Evolutionary conservation across 2,888 invertebrate genomes (phyloP), one percentile per base, ranked within the genome.

Genomic region (Catocala sponsa): DNA sequence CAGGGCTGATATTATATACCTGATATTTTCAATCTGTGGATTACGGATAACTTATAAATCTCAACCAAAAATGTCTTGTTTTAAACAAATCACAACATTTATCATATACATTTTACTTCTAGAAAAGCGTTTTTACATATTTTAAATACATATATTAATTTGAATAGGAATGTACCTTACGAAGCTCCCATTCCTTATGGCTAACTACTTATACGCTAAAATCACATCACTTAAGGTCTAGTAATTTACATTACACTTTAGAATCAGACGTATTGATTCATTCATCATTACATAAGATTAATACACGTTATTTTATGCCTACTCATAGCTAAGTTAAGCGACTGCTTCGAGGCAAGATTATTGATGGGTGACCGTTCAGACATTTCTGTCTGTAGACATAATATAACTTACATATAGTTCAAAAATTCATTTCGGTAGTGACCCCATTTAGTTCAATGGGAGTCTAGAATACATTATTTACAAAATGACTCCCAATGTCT

Each of bases 201-300:
- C 48, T 55, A 48, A n/a, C 41, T 58, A 47, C 68, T 73, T 78
- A 77, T 41, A 47, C 48, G 57, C 74, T 76, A 76, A 55, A 64
- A 78, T 78, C 78, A 78, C 78, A 72, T 76, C 32, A 43, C 70
- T 73, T 78, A 78, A 9, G 1, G 55, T 66, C 69, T 74, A 76
- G 65, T 50, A 73, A 70, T 69, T 73, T 74, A 65, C 56, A 55
- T 43, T 60, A 60, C 52, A 64, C 46, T 53, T 65, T 59, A 42
- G 52, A 65, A 59, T 65, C 46, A 49, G 55, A 53, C 6, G 7
- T 38, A 38, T 35, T 12, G 32, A 32, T 46, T 46, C 33, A 46
- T 44, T 9, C 10, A 15, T 46, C 7, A 12, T 11, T 5, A 12
- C 33, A 15, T 49, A 49, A n/a, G 6, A 32, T 49, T 5, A 25